Evolutionary conservation across 2,888 invertebrate genomes (phyloP), one percentile per base, ranked within the genome.

Genomic region (Plagodis dolabraria): DNA sequence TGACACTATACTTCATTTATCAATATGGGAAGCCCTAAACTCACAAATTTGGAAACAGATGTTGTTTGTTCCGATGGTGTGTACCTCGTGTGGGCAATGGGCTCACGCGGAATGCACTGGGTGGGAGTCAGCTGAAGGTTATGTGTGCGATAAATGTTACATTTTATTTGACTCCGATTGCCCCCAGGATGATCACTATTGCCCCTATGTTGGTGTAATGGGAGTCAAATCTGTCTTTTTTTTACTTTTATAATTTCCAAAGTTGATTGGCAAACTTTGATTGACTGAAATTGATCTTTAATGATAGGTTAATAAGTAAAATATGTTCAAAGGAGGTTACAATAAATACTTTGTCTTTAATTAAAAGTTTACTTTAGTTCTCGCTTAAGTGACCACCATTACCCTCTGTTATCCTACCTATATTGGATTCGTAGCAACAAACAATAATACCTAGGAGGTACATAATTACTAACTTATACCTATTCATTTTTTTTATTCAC

Each of bases 121-220:
- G 35, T 67, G 70, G 70, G 59, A 70, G 9, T 69, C 68, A 48
- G 66, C 69, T 34, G 33, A 64, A 55, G 63, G 60, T 56, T 67
- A 67, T 62, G 66, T 70, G 6, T 71, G 69, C 65, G 67, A 68
- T 48, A 6, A 66, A 33, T 71, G 73, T 48, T 68, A 69, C 62
- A 57, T 63, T 68, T 67, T 62, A 36, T 64, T 68, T 70, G 70
- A 74, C 57, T 58, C 57, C 57, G 33, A 70, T 71, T 70, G 57
- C 65, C 69, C 68, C 9, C 67, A 70, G 54, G 59, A 53, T 72
- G 70, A 72, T 49, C 67, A 69, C 64, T 64, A 72, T 74, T 71
- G 52, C 68, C 71, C 70, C 49, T 12, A 69, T 33, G 57, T 70
- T 33, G 55, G 65, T 65, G 64, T 47, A 72, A 62, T 40, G 7